phyloP scores from a whole-genome alignment of 2,888 invertebrate species.

The Cryptops parisi region DNA sequence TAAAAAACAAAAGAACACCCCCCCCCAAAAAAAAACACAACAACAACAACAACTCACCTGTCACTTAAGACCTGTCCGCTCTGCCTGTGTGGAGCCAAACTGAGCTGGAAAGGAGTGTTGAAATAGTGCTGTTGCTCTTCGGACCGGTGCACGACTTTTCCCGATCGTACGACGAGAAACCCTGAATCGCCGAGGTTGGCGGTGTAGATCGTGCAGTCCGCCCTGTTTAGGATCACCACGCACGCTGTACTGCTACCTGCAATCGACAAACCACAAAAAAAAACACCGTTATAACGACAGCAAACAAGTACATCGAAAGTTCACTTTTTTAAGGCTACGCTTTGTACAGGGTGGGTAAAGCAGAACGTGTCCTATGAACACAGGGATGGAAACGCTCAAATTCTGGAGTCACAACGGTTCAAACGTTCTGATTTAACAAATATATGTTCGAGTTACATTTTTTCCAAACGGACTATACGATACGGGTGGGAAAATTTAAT shows the following conservation, averaged over 20 bases:
- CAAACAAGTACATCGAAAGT: too few species aligned
- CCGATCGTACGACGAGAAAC: slow-evolving; percentile 77
- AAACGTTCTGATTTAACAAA: too few species aligned
- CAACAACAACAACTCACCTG: slow-evolving; percentile 39
- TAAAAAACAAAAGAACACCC: too few species aligned
- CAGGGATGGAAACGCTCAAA: too few species aligned
- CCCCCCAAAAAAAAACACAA: too few species aligned
- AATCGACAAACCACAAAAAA: slow-evolving; percentile 17
- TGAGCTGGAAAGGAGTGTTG: slow-evolving; percentile 95
- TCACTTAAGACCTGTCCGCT: slow-evolving; percentile 77
- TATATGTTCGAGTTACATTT: too few species aligned
- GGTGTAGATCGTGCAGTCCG: slow-evolving; percentile 77
- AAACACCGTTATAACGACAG: too few species aligned
- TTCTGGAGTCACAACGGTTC: too few species aligned
- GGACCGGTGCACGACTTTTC: slow-evolving; percentile 76
- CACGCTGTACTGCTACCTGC: slow-evolving; percentile 95
- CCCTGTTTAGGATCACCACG: slow-evolving; percentile 80
- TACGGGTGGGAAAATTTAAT: too few species aligned
- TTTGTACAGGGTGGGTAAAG: neutral
- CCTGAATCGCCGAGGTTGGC: slow-evolving; percentile 99
- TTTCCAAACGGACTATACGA: too few species aligned
- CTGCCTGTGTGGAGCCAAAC: slow-evolving; percentile 81
- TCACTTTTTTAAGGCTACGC: neutral
- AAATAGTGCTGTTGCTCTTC: slow-evolving; percentile 98
- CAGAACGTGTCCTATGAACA: slow-evolving; percentile 14